Evolutionary conservation across 2,113 vertebrate genomes (phyloP).

Genomic region (Anoura caudifer): DNA sequence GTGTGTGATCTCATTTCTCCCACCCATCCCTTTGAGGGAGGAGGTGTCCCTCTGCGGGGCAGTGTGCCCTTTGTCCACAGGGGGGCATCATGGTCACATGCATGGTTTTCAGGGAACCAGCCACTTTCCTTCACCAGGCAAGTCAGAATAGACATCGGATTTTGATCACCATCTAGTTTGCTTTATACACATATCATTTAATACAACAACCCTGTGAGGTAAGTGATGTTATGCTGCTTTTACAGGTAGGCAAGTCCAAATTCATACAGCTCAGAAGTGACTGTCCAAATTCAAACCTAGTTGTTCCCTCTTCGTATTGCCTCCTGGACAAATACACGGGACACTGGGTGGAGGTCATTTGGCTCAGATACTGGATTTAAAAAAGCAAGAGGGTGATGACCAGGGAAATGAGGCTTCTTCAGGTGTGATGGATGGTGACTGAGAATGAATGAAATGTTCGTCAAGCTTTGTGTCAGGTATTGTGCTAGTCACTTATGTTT

Average conservation of each 20-base stretch:
- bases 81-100: slow-evolving; percentile 29
- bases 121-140: neutral
- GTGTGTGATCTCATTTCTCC: neutral
- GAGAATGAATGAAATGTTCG: neutral
- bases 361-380: neutral
- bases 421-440: neutral
- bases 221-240: neutral
- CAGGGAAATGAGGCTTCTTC: neutral
- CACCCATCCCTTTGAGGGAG: neutral
- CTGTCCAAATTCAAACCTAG: neutral
- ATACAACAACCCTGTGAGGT: neutral
- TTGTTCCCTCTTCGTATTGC: neutral
- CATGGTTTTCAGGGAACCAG: neutral
- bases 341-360: neutral
- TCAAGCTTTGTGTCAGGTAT: neutral
- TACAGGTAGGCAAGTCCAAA: neutral
- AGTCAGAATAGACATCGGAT: neutral
- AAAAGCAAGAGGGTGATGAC: neutral
- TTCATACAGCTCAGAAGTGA: neutral
- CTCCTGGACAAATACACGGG: neutral
- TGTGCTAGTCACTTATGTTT: neutral
- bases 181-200: neutral
- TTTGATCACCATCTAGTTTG: neutral
- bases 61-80: slow-evolving; percentile 1
- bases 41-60: neutral